phyloP scores from a whole-genome alignment of 1,140 invertebrate genomes.

The Lamellibrachia luymesi region DNA sequence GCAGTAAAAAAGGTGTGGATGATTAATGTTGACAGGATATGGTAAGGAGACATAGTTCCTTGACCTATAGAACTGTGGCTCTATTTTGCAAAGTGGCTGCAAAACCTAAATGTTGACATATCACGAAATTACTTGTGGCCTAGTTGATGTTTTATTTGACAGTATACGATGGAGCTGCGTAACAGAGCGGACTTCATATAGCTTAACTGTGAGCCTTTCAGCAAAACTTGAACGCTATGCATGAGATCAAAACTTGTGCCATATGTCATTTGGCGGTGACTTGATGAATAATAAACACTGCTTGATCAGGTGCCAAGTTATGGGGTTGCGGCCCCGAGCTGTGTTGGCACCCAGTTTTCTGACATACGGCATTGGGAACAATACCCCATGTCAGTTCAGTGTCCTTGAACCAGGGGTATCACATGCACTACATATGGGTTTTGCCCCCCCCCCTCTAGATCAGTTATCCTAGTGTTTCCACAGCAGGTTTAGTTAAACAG shows the following conservation, averaged over 20 bases:
- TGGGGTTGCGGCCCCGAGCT: background rate
- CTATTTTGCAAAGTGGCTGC: background rate
- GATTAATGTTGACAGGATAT: too few species aligned
- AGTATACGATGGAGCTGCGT: background rate
- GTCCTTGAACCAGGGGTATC: background rate
- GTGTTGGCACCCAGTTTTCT: background rate
- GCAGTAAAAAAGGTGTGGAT: too few species aligned
- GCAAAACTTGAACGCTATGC: background rate
- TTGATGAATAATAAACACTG: background rate
- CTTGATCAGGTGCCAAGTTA: background rate
- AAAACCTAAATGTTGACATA: background rate
- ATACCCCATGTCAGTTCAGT: background rate
- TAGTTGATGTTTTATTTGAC: background rate
- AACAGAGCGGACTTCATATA: background rate
- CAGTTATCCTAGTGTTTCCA: background rate
- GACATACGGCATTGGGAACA: background rate
- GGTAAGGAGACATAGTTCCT: too few species aligned
- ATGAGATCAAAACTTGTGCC: background rate
- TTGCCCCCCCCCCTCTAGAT: background rate
- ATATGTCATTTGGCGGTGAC: background rate
- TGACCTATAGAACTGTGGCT: background rate
- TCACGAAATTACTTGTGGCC: background rate
- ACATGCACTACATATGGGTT: background rate
- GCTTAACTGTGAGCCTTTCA: background rate
- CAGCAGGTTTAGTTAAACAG: background rate